Percentiles rank a stretch among this genome's conserved stretches.
These are phyloP conservation scores for Thalassarche chlororhynchos DNA, from an alignment of 2,113 vertebrate species.

Conservation along the genomic window DNA sequence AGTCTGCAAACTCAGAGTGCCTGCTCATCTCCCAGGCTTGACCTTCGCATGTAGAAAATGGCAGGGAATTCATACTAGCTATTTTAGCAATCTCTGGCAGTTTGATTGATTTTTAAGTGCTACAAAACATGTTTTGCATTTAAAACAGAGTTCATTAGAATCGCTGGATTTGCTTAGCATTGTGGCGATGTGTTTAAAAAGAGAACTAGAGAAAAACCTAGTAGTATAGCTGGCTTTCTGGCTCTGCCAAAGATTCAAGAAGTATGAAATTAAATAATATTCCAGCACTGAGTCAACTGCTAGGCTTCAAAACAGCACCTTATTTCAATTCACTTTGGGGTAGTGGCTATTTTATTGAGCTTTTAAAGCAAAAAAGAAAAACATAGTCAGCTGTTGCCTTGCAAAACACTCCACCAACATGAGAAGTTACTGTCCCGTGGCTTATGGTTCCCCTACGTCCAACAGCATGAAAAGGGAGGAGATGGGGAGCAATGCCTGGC, in stretches of 20 bases:
- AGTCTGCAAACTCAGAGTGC: slow-evolving; percentile 12
- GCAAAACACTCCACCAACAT: background rate
- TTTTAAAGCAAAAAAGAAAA: background rate
- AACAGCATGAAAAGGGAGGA: background rate
- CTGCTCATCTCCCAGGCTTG: slow-evolving; percentile 34
- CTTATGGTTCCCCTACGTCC: background rate
- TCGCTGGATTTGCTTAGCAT: background rate
- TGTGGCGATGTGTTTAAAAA: background rate
- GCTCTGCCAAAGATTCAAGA: background rate
- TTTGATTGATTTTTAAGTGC: slow-evolving; percentile 4
- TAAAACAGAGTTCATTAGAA: background rate
- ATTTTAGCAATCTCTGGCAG: slow-evolving; percentile 10
- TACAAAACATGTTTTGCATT: slow-evolving; percentile 48
- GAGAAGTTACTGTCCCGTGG: background rate
- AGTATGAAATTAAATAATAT: background rate
- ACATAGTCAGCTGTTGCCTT: background rate
- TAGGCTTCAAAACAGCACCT: background rate
- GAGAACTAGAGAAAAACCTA: background rate
- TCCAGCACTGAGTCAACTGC: background rate
- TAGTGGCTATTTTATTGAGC: background rate
- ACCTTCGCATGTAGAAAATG: slow-evolving; percentile 22
- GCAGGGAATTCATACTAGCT: background rate
- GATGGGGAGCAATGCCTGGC: background rate
- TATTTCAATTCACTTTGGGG: background rate
- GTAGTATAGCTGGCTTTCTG: background rate